Conservation (phyloP, 2,113 vertebrate species). For the Mionectes macconnelli region DNA sequence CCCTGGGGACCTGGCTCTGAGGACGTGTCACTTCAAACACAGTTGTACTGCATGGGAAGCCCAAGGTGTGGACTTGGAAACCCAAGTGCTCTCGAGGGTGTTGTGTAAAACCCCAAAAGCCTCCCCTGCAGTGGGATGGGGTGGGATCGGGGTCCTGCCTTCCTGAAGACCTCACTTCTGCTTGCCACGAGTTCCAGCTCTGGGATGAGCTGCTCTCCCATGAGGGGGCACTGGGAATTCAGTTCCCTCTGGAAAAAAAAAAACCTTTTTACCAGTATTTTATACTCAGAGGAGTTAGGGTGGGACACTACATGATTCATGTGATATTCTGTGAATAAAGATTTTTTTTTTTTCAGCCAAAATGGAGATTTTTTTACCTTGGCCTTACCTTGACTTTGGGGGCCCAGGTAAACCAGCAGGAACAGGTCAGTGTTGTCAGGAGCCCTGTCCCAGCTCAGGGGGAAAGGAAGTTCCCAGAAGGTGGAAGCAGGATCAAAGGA, state of each 20-base stretch:
- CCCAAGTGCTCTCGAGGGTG: rapidly evolving
- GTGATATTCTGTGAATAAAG: conserved; percentile 9
- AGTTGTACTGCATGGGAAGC: background rate
- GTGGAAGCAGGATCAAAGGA: background rate
- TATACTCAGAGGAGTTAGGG: background rate
- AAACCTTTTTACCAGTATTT: background rate
- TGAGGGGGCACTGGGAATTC: background rate
- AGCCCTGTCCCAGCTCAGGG: background rate
- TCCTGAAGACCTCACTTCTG: background rate
- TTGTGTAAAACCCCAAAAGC: background rate
- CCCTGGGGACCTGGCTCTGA: background rate
- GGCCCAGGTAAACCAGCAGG: background rate
- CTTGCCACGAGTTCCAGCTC: background rate
- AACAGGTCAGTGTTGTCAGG: background rate
- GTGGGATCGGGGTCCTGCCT: background rate
- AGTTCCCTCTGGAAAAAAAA: background rate
- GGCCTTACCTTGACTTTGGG: background rate
- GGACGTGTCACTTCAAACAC: rapidly evolving
- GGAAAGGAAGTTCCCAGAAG: background rate
- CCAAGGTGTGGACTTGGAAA: background rate
- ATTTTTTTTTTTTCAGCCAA: background rate
- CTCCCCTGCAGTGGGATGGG: background rate
- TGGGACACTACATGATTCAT: background rate
- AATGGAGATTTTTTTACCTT: background rate
- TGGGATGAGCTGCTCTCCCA: background rate